Percentiles rank a stretch among this genome's conserved stretches.
Evolutionary conservation across 2,113 vertebrate genomes (phyloP).

Genomic region (Anseranas semipalmata): DNA sequence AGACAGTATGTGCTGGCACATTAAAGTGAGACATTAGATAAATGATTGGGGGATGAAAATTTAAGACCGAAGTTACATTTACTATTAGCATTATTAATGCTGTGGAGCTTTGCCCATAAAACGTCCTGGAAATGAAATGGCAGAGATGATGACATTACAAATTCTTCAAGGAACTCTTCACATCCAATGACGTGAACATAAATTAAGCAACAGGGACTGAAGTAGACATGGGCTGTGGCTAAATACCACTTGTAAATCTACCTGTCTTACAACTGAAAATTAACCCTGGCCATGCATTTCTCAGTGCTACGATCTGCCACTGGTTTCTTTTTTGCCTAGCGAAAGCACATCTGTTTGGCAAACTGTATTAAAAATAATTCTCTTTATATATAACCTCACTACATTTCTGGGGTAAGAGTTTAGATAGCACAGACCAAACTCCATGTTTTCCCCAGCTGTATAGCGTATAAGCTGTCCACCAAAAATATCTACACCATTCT

Average conservation of each 20-base stretch:
- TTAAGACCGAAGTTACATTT: not conserved
- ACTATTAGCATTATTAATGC: not conserved
- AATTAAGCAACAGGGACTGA: not conserved
- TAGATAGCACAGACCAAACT: not conserved
- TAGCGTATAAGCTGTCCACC: rapidly evolving
- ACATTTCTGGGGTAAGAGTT: not conserved
- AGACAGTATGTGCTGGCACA: not conserved
- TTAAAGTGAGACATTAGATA: not conserved
- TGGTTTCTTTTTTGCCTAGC: not conserved
- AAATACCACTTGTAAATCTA: not conserved
- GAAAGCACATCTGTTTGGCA: not conserved
- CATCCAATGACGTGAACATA: not conserved
- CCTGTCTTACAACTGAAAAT: not conserved
- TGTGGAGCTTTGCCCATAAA: not conserved
- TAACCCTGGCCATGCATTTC: not conserved
- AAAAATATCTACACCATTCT: not conserved
- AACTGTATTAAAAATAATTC: not conserved
- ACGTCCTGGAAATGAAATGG: not conserved
- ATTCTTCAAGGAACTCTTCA: not conserved
- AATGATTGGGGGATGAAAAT: not conserved
- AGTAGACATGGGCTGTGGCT: not conserved
- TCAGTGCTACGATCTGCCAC: not conserved
- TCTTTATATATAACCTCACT: not conserved
- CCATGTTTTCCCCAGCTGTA: not conserved
- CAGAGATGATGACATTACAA: not conserved